Conservation (phyloP, 2,113 vertebrate genomes). For the Boulengeromyrus knoepffleri region DNA sequence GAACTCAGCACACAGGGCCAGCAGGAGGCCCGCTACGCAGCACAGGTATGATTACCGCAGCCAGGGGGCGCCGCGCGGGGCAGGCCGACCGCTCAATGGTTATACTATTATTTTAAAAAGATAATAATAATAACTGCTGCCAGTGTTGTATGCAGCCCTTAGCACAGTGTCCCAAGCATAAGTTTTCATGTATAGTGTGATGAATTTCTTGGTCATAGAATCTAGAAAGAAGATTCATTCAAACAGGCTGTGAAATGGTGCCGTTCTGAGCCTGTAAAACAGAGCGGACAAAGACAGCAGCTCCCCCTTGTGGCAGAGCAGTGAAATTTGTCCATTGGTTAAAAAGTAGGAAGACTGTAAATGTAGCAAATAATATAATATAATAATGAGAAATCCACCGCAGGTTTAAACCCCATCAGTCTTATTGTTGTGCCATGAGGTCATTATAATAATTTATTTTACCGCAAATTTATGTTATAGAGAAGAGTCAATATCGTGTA, state of each 20-base stretch:
- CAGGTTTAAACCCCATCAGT: neutral
- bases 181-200: neutral
- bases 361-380: neutral
- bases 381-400: neutral
- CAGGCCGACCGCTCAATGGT: neutral
- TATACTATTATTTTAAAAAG: neutral
- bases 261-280: neutral
- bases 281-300: neutral
- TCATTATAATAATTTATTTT: neutral
- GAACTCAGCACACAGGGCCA: slow-evolving; percentile 74
- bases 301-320: neutral
- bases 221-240: neutral
- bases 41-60: slow-evolving; percentile 69
- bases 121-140: neutral
- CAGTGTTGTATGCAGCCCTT: neutral
- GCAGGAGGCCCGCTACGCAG: slow-evolving; percentile 86
- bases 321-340: neutral
- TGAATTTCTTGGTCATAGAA: neutral
- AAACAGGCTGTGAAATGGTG: neutral
- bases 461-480: neutral
- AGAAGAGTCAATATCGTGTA: neutral
- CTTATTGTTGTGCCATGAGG: neutral
- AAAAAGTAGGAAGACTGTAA: neutral
- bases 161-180: neutral
- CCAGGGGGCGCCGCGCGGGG: neutral